Conservation (phyloP, 1,140 invertebrate species). For the Caenorhabditis inopinata region DNA sequence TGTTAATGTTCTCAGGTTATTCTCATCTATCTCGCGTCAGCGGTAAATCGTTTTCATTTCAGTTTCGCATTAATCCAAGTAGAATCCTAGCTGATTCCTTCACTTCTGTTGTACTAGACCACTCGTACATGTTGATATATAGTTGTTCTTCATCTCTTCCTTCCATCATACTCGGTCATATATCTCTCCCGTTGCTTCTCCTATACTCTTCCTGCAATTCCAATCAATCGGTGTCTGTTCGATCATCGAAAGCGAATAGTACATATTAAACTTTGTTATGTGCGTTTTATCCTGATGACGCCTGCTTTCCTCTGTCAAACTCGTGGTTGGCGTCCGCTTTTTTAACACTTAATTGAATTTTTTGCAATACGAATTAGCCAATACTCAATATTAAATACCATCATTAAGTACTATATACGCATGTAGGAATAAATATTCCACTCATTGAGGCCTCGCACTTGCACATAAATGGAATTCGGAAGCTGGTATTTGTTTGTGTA, state of each 20-base stretch:
- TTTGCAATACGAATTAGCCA: background rate
- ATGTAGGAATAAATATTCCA: too few species aligned
- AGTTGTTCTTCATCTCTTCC: conserved; percentile 11
- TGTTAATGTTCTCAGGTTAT: too few species aligned
- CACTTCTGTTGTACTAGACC: background rate
- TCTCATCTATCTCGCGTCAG: too few species aligned
- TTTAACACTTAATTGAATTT: background rate
- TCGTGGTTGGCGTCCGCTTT: background rate
- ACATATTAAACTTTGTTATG: conserved; percentile 15
- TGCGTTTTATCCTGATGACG: background rate
- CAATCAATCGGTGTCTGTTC: conserved; percentile 1
- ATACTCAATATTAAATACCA: background rate
- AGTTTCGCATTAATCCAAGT: too few species aligned
- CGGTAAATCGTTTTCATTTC: too few species aligned
- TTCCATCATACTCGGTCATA: background rate
- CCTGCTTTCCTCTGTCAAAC: background rate
- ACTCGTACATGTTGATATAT: conserved; percentile 11
- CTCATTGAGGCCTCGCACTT: too few species aligned
- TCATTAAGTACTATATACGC: too few species aligned
- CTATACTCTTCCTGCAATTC: background rate
- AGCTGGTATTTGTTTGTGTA: too few species aligned
- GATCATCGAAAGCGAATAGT: conserved; percentile 11
- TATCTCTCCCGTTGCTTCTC: background rate
- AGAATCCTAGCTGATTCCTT: too few species aligned
- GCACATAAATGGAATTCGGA: too few species aligned